Evolutionary conservation across 2,113 vertebrate genomes (phyloP).

Genomic region (Narcine bancroftii): DNA sequence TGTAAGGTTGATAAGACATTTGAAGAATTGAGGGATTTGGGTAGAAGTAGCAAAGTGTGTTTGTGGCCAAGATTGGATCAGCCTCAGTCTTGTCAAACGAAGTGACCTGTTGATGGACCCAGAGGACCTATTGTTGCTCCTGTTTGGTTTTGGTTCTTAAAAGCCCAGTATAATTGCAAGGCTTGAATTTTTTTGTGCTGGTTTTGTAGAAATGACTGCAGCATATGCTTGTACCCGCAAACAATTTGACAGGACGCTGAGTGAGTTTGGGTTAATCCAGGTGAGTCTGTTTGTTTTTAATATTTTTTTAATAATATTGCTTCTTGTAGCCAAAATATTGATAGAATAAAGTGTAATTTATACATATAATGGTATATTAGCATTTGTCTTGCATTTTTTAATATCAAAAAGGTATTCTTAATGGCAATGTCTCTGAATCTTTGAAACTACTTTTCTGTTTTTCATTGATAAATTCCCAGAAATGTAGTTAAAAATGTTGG

Average conservation of each 20-base stretch:
- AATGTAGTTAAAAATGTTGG: background rate
- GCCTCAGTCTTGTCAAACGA: no score
- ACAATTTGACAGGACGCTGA: conserved; percentile 79
- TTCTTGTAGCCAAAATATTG: background rate
- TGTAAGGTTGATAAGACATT: no score
- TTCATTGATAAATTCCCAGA: background rate
- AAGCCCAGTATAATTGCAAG: background rate
- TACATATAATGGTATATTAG: background rate
- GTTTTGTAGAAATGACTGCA: conserved; percentile 64
- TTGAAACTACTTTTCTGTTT: background rate
- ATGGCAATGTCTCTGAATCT: background rate
- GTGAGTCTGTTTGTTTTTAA: conserved; percentile 48
- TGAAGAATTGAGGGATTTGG: no score
- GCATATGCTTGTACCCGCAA: conserved; percentile 86
- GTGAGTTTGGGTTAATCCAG: conserved; percentile 94
- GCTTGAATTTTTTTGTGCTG: background rate
- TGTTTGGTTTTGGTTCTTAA: no score
- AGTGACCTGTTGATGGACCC: no score
- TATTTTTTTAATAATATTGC: rapidly evolving
- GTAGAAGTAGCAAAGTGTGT: no score
- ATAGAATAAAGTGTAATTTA: background rate
- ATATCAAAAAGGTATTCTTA: background rate
- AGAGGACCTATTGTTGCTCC: no score
- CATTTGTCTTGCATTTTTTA: background rate
- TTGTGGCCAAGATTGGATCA: no score